phyloP scores from a whole-genome alignment of 2,113 vertebrate species.

The Ranitomeya variabilis region DNA sequence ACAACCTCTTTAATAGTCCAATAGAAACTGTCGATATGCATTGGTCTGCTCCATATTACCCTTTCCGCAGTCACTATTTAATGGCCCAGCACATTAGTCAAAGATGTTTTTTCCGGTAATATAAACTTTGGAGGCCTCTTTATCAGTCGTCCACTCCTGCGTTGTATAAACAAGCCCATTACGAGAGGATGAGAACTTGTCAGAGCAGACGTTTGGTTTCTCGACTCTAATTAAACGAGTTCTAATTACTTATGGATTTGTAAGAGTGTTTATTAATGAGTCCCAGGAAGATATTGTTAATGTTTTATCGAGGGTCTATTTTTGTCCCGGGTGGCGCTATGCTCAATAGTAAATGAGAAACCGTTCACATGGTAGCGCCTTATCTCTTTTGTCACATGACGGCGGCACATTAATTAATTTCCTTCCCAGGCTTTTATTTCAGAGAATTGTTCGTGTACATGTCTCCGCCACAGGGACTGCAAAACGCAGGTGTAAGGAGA shows the following conservation, averaged over 20 bases:
- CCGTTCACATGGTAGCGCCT: constrained; percentile 3
- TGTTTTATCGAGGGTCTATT: constrained; percentile 50
- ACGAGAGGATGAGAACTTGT: constrained; percentile 41
- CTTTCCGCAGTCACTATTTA: not conserved
- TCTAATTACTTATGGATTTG: constrained; percentile 71
- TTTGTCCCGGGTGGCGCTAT: constrained; percentile 40
- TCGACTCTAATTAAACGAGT: constrained; percentile 73
- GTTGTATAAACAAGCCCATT: constrained; percentile 60
- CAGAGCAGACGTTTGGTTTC: constrained; percentile 63
- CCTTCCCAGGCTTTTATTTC: not conserved
- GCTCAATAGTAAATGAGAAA: constrained; percentile 25
- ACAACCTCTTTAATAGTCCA: too few species aligned
- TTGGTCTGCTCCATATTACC: not conserved
- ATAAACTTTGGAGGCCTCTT: constrained; percentile 42
- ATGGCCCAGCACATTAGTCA: not conserved
- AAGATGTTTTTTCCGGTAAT: not conserved
- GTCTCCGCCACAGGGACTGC: not conserved
- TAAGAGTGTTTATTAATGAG: constrained; percentile 63
- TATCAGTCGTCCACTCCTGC: constrained; percentile 61
- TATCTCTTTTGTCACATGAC: constrained; percentile 47
- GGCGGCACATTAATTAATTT: constrained; percentile 33
- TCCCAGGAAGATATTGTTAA: constrained; percentile 51
- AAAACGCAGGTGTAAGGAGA: constrained; percentile 14
- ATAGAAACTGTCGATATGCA: not conserved
- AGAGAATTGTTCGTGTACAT: not conserved